Evolutionary conservation across 2,888 invertebrate species (phyloP).

Genomic region (Coecobrya sp.): DNA sequence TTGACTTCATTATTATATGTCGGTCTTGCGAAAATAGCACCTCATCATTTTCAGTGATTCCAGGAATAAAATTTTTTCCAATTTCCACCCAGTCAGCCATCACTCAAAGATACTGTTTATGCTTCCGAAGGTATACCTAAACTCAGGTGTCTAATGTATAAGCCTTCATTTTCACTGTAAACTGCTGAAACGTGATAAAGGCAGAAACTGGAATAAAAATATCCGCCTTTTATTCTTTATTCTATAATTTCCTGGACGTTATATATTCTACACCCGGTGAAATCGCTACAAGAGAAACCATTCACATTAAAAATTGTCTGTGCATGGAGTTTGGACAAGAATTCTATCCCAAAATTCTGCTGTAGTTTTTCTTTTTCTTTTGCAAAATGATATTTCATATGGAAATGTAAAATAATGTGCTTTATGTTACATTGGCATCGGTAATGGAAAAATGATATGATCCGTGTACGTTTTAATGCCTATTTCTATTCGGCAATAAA

Average conservation of each 20-base stretch:
- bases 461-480: slow-evolving; percentile 32
- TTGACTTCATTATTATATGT: slow-evolving; percentile 5
- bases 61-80: slow-evolving; percentile 33
- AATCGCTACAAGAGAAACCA: too few species aligned
- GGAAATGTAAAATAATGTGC: slow-evolving; percentile 25
- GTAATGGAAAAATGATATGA: slow-evolving; percentile 39
- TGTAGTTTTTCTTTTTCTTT: neutral
- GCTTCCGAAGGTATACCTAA: neutral
- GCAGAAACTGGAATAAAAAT: too few species aligned
- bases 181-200: too few species aligned
- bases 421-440: neutral
- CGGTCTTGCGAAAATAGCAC: neutral
- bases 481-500: slow-evolving; percentile 5
- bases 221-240: too few species aligned
- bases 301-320: too few species aligned
- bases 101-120: slow-evolving; percentile 43
- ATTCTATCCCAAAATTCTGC: too few species aligned
- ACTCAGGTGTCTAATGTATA: neutral
- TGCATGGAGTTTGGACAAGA: too few species aligned
- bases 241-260: too few species aligned
- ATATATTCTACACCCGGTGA: too few species aligned
- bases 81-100: slow-evolving; percentile 56
- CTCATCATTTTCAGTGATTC: neutral
- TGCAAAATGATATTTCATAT: slow-evolving; percentile 1
- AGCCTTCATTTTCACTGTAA: too few species aligned